Conservation (phyloP, 2,888 invertebrate genomes). For the Rhimphoctona megacephalus region DNA sequence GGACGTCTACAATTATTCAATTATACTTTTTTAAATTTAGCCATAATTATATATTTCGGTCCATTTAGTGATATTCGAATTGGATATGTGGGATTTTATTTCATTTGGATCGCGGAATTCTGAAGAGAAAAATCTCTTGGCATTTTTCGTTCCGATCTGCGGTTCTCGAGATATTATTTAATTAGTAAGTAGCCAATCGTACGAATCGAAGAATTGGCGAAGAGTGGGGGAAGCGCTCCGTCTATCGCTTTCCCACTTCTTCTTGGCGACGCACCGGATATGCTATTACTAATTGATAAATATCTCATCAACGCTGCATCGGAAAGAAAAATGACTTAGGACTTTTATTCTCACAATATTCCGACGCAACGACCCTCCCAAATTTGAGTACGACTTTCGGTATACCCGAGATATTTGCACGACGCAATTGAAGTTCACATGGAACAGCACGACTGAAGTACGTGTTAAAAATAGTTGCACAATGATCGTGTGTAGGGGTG, state of each 20-base stretch:
- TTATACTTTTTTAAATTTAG: too few species aligned
- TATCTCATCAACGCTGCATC: background rate
- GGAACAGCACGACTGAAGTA: background rate
- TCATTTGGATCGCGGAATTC: background rate
- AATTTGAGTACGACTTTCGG: background rate
- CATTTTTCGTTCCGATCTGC: background rate
- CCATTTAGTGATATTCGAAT: too few species aligned
- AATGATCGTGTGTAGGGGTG: constrained; percentile 1
- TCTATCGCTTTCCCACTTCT: background rate
- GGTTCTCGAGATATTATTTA: background rate
- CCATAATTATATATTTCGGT: too few species aligned
- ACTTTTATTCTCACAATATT: background rate
- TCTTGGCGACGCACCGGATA: background rate
- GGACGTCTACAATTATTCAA: too few species aligned
- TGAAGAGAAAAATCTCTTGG: background rate
- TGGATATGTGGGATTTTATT: too few species aligned
- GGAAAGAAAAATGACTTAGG: background rate
- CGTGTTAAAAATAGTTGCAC: constrained; percentile 45
- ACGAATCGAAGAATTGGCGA: background rate
- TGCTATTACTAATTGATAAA: background rate
- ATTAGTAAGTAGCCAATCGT: background rate
- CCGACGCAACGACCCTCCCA: background rate
- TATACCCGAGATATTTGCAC: background rate
- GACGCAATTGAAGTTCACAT: background rate
- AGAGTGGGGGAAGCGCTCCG: background rate